Evolutionary conservation across 2,797 vertebrate species (phyloP).

Genomic region (Sebastes cheni): DNA sequence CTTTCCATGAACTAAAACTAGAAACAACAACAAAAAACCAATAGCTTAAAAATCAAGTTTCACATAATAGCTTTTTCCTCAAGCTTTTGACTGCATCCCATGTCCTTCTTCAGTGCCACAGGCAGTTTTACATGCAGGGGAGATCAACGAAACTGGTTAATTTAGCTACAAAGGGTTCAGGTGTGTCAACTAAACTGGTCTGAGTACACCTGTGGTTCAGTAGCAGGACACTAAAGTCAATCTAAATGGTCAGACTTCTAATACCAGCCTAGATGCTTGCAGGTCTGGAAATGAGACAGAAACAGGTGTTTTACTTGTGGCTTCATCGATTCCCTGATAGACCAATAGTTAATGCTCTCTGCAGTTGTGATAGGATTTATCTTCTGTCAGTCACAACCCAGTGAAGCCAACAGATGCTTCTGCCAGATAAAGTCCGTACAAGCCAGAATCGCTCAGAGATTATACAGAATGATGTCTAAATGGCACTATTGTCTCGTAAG

Average conservation of each 20-base stretch:
- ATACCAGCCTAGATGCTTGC: background rate
- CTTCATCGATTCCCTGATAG: slow-evolving; percentile 3
- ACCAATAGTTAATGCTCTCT: background rate
- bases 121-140: background rate
- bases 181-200: background rate
- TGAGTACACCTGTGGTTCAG: background rate
- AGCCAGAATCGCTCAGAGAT: background rate
- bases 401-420: slow-evolving; percentile 1
- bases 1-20: background rate
- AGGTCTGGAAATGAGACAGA: background rate
- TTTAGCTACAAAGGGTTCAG: too few relatives aligned
- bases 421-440: background rate
- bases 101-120: background rate
- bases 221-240: background rate
- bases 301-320: background rate
- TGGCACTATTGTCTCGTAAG: background rate
- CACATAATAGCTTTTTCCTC: background rate
- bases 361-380: background rate
- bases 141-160: background rate
- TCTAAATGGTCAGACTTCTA: background rate
- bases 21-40: too few relatives aligned
- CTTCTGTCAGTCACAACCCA: slow-evolving; percentile 17
- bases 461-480: background rate
- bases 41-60: background rate
- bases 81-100: background rate